Conservation (phyloP, 2,888 invertebrate species). For the Aethes cnicana region DNA sequence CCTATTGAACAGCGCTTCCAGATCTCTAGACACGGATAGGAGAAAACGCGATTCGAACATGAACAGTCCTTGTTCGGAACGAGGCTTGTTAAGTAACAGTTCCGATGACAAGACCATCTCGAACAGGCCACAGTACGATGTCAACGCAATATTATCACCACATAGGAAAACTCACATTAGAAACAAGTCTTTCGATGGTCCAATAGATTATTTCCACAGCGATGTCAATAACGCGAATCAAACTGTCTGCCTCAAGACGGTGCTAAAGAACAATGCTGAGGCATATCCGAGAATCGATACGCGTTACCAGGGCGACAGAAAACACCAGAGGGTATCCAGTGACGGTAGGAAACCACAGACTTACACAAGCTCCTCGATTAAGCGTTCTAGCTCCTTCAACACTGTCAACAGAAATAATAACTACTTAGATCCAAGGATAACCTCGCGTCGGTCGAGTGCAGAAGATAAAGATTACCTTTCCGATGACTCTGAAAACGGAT, state of each 20-base stretch:
- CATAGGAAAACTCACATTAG: constrained; percentile 78
- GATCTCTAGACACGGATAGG: constrained; percentile 67
- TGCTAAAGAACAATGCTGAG: constrained; percentile 71
- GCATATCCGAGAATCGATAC: constrained; percentile 68
- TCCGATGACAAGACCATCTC: constrained; percentile 76
- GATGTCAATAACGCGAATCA: constrained; percentile 65
- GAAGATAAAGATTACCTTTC: constrained; percentile 64
- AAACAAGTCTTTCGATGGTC: constrained; percentile 78
- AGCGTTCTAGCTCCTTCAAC: constrained; percentile 86
- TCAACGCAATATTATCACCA: constrained; percentile 63
- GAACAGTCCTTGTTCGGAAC: constrained; percentile 71
- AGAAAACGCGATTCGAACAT: constrained; percentile 62
- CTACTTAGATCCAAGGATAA: constrained; percentile 57
- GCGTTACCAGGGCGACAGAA: constrained; percentile 67
- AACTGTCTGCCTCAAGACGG: constrained; percentile 65
- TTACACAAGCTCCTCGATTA: constrained; percentile 70
- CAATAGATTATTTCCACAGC: constrained; percentile 63
- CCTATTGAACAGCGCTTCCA: constrained; percentile 63
- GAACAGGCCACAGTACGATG: constrained; percentile 64
- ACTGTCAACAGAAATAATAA: constrained; percentile 77
- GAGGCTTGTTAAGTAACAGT: constrained; percentile 64
- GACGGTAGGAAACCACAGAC: constrained; percentile 52
- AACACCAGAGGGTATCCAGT: constrained; percentile 57
- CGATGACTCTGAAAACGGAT: constrained; percentile 72
- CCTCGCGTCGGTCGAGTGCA: constrained; percentile 58